Evolutionary conservation across 1,140 invertebrate species (phyloP), one percentile per base, ranked within the genome.

Genomic region (Sycophila sp.): DNA sequence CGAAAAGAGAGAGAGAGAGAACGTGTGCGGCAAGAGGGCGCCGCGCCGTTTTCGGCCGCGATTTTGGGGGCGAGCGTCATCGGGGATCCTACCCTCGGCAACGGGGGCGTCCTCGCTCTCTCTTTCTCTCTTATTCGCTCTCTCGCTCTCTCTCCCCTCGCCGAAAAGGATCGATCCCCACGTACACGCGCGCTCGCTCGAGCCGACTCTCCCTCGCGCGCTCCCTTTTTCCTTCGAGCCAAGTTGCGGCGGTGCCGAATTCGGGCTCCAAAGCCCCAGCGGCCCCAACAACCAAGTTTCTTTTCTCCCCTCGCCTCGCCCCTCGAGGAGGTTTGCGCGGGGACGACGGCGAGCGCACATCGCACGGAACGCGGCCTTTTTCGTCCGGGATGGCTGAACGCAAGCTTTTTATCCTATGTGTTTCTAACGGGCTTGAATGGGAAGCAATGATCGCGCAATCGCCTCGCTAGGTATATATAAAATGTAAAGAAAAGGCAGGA

Each of bases 141-240:
- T n/a, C n/a, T n/a, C n/a, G n/a, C n/a, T n/a, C n/a, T n/a, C 47
- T 40, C 67, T 66, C 69, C 73, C 72, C 75, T 75, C 75, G 45
- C 75, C 74, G 66, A 76, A 80, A 77, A 79, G 76, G 75, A 84
- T 84, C 81, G 82, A 84, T 83, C 80, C n/a, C n/a, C 74, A 28
- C 15, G n/a, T 47, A 51, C 56, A 34, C 47, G 55, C 34, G 10
- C 60, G 40, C 19, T 17, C 11, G 13, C 53, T 51, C 7, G n/a
- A n/a, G n/a, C n/a, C n/a, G 42, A 8, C 19, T 22, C 51, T 30
- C 19, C 22, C 60, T 64, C 42, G 40, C 15, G 22, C 24, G 42
- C 42, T 47, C 42, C 42, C 38, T 49, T 28, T 22, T 30, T 36
- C 28, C 26, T 8, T 60, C 38, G 17, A 47, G 42, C 42, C 42